Percentiles rank a stretch among this genome's conserved stretches.
Evolutionary conservation across 2,888 invertebrate genomes (phyloP).

Genomic region (Acleris cristana): DNA sequence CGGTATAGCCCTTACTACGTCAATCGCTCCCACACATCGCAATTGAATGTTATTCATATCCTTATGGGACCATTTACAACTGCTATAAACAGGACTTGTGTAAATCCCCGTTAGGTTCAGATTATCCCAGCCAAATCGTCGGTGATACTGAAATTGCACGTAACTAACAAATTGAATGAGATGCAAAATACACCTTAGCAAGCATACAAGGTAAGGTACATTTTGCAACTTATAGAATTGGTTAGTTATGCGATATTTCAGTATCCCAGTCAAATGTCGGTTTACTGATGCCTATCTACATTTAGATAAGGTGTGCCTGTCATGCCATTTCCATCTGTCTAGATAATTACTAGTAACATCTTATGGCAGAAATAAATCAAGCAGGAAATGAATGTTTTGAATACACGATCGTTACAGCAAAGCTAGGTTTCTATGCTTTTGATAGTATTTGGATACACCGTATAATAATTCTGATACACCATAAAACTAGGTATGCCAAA

Average conservation of each 20-base stretch:
- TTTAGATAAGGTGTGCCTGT: conserved; percentile 14
- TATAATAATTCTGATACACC: too few species aligned
- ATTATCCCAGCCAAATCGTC: conserved; percentile 16
- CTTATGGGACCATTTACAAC: not conserved
- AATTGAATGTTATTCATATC: conserved; percentile 1
- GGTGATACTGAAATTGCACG: too few species aligned
- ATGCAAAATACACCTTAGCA: too few species aligned
- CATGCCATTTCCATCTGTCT: conserved; percentile 12
- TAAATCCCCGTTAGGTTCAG: conserved; percentile 7
- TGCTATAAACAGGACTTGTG: not conserved
- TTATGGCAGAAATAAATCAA: conserved; percentile 6
- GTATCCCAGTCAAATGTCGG: conserved; percentile 15
- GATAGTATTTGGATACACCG: not conserved
- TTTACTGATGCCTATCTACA: conserved; percentile 18
- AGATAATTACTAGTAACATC: conserved; percentile 19
- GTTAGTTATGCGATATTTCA: too few species aligned
- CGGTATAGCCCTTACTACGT: too few species aligned
- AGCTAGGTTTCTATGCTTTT: not conserved
- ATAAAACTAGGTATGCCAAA: too few species aligned
- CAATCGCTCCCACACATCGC: too few species aligned
- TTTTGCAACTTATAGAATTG: too few species aligned
- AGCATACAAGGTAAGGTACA: too few species aligned
- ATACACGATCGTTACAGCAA: not conserved
- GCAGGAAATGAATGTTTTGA: not conserved
- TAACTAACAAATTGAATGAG: too few species aligned